Evolutionary conservation across 2,797 vertebrate genomes (phyloP), one percentile per base, ranked within the genome.

Genomic region (Diceros bicornis): DNA sequence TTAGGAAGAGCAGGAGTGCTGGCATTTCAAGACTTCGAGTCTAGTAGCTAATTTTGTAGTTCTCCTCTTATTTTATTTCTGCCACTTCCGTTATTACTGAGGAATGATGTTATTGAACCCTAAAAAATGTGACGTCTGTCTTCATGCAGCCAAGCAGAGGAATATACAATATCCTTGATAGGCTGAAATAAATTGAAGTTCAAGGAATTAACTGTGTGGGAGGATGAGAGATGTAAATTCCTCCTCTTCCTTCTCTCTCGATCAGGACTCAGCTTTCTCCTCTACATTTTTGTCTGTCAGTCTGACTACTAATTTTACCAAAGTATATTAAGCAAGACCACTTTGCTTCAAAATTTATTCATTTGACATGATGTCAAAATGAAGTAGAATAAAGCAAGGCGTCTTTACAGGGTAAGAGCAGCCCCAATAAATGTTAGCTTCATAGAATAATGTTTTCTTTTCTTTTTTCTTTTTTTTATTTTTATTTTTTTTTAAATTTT

Each of bases 91-190:
- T 66, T 93, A 78, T 96, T 94, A 55, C 13, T 13, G 25, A 66
- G 83, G 69, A 75, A 89, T 89, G 34, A 78, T 85, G 71, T 72
- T 74, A 91, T 79, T 77, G 61, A 93, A 69, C 34, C 29, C 50
- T 75, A 68, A 75, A 52, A 86, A 71, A 44, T 79, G 23, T 61
- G 34, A 37, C 62, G 21, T 32, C 37, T 89, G 32, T 44, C 47
- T 82, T 96, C 41, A 66, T 93, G 37, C 55, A 79, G 37, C 25
- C 18, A 62, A 89, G 44, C 29, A 89, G 50, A 93, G 57, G 29
- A 57, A 7, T 61, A 32, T 44, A 68, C 9, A 27, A 0, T 78
- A 55, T 82, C 6, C 32, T 90, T 32, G 47, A 81, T 69, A 57
- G 29, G 23, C 32, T 37, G 29, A 94, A 89, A 87, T 79, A 57